phyloP scores from a whole-genome alignment of 2,888 invertebrate genomes.

The Zaprionus lineosus region DNA sequence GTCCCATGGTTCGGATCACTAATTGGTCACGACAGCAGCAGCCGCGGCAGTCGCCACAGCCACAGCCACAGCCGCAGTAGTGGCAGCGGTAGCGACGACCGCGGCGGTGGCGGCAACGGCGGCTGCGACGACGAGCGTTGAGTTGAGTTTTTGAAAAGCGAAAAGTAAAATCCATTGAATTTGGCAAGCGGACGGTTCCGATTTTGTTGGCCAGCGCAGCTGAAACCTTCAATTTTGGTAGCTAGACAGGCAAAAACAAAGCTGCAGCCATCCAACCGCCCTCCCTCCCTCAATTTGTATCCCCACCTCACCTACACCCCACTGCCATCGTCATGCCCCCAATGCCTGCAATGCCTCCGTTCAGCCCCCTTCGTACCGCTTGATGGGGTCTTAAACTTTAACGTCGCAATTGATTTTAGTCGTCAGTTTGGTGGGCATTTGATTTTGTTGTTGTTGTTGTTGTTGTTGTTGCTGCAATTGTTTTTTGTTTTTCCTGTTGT shows the following conservation, averaged over 20 bases:
- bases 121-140: slow-evolving; percentile 31
- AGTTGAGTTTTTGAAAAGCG: slow-evolving; percentile 67
- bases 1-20: slow-evolving; percentile 61
- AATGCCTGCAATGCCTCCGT: background rate
- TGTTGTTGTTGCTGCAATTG: slow-evolving; percentile 41
- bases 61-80: background rate
- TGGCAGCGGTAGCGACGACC: slow-evolving; percentile 31
- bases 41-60: background rate
- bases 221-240: slow-evolving; percentile 74
- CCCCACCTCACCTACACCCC: background rate
- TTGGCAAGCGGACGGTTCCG: slow-evolving; percentile 62
- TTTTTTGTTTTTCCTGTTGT: background rate
- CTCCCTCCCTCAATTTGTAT: too few relatives aligned
- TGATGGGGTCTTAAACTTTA: slow-evolving; percentile 70
- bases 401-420: slow-evolving; percentile 76
- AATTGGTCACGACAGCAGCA: slow-evolving; percentile 73
- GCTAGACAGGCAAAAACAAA: slow-evolving; percentile 51
- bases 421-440: slow-evolving; percentile 76
- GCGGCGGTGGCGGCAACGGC: background rate
- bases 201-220: slow-evolving; percentile 44
- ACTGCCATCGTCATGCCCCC: background rate
- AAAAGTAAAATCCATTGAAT: slow-evolving; percentile 76
- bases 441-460: slow-evolving; percentile 53
- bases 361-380: background rate
- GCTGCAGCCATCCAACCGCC: slow-evolving; percentile 13